Conservation (phyloP, 1,140 invertebrate genomes). For the Triops longicaudatus region DNA sequence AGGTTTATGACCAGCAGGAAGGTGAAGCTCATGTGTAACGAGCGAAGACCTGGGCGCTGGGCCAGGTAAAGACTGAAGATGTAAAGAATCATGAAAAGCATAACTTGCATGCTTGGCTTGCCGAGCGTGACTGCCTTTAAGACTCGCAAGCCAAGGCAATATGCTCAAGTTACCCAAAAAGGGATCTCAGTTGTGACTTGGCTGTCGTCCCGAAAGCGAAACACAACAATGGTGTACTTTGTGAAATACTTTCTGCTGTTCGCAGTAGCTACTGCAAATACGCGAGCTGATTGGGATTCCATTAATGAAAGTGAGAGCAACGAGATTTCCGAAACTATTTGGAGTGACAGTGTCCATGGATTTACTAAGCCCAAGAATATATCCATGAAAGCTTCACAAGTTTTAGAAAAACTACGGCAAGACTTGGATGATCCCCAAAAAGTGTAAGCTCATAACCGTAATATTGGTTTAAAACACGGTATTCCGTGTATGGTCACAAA, state of each 20-base stretch:
- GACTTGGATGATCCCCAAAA: neutral
- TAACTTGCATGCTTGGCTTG: neutral
- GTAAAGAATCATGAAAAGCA: neutral
- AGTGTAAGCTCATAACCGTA: neutral
- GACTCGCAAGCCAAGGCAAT: neutral
- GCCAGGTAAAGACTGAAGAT: neutral
- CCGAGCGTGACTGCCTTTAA: neutral
- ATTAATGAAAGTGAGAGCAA: neutral
- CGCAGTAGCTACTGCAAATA: neutral
- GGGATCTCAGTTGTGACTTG: neutral
- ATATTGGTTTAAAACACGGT: too few relatives aligned
- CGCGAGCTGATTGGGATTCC: neutral
- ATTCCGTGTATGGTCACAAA: neutral
- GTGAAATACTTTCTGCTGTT: neutral
- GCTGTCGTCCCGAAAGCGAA: neutral
- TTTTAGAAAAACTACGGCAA: neutral
- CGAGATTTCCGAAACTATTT: neutral
- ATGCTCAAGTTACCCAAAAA: neutral
- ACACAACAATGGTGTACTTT: neutral
- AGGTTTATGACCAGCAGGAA: slow-evolving; percentile 5
- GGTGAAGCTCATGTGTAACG: slow-evolving; percentile 4
- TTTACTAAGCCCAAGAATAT: neutral
- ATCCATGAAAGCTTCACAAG: neutral
- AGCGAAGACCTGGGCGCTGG: neutral
- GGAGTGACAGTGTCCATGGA: neutral